Evolutionary conservation across 1,140 invertebrate species (phyloP), one percentile per base, ranked within the genome.

Genomic region (Cotesia typhae): DNA sequence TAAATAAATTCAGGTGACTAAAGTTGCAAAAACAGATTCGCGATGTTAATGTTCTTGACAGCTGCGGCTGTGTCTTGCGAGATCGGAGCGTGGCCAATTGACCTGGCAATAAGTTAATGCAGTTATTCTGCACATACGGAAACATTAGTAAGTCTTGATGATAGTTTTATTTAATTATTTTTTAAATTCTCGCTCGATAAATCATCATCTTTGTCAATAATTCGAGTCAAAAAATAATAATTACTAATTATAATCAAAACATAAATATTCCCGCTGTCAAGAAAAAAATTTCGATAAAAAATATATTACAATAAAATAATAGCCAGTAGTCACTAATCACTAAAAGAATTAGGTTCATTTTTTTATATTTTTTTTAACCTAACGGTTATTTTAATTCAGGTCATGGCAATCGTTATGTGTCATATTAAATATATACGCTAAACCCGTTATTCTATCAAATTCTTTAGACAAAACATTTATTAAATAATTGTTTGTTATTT

Each of bases 311-410:
- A n/a, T 41, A n/a, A 53, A 9, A 28, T 52, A 47, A 10, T 47
- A 47, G 6, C 10, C 41, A 47, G 41, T 47, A 47, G 6, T 47
- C 41, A 47, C 41, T 47, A 47, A 47, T 47, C 4, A 47, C 41
- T 47, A 47, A 41, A 65, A 41, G 9, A 41, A 65, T 65, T 65
- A 65, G 63, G 9, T 67, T 17, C 12, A 52, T 52, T 51, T 66
- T 28, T 1, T 28, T 28, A 28, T 28, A 28, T 28, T 67, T 20
- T 67, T 67, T 67, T 52, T 20, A 67, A 41, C 60, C 60, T 71
- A 71, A 71, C 69, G 69, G 69, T 47, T 47, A 70, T 71, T 71
- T 64, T 41, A 71, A 64, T 71, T 60, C 41, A 51, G 69, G 69
- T 71, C 69, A 71, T 64, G 69, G 69, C 60, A 55, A 71, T 71